Conservation (phyloP, 23 tunicate species). For the Trididemnum clinides region DNA sequence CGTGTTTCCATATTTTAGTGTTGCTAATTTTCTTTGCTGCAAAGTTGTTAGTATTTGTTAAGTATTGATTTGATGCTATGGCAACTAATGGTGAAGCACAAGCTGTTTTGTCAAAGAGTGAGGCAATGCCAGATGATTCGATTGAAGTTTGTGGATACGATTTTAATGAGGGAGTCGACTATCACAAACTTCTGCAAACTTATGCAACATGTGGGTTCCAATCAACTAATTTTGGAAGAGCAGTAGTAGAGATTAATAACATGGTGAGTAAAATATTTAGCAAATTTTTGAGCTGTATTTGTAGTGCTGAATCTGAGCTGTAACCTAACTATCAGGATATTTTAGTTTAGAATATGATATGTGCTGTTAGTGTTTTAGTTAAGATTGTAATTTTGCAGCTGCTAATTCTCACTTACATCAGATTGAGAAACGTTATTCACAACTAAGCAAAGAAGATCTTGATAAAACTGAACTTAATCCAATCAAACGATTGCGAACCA, state of each 20-base stretch:
- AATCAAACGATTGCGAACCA: constrained; percentile 51
- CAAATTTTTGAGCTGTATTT: neutral
- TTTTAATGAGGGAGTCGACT: constrained; percentile 89
- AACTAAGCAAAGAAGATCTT: constrained; percentile 43
- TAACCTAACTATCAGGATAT: too few relatives aligned
- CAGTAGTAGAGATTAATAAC: constrained; percentile 77
- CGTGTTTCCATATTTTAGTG: too few relatives aligned
- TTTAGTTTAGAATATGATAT: too few relatives aligned
- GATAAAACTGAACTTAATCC: constrained; percentile 77
- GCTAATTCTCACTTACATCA: too few relatives aligned
- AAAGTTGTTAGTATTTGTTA: too few relatives aligned
- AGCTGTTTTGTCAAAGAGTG: constrained; percentile 71
- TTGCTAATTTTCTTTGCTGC: too few relatives aligned
- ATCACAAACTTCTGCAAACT: constrained; percentile 58
- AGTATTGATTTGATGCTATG: too few relatives aligned
- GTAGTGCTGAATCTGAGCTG: too few relatives aligned
- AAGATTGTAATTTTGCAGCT: too few relatives aligned
- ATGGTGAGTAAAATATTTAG: constrained; percentile 43
- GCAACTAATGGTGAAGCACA: neutral
- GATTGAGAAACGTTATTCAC: constrained; percentile 63
- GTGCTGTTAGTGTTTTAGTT: too few relatives aligned
- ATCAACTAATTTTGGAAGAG: constrained; percentile 80
- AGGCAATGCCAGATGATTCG: constrained; percentile 58
- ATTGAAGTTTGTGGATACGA: constrained; percentile 78
- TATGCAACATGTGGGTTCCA: constrained; percentile 78